phyloP scores from a whole-genome alignment of 2,888 invertebrate genomes.

The Volucella inflata region DNA sequence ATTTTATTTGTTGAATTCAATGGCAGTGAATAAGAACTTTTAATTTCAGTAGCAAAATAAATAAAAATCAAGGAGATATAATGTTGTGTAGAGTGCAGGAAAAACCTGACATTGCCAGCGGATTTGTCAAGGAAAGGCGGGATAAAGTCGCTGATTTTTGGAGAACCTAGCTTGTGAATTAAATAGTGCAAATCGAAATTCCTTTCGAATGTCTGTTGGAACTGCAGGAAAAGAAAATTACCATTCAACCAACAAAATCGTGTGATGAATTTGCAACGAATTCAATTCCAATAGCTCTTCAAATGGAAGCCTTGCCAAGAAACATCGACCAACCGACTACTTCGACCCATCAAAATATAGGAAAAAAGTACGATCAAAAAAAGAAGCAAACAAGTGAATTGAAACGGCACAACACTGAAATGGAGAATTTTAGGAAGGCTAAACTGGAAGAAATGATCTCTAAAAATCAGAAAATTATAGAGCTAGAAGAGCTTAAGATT shows the following conservation, averaged over 20 bases:
- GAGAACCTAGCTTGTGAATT: neutral
- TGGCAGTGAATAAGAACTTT: neutral
- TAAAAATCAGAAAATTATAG: constrained; percentile 3
- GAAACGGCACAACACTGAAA: constrained; percentile 14
- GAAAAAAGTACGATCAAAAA: too few species aligned
- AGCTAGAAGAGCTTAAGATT: neutral
- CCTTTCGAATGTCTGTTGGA: too few species aligned
- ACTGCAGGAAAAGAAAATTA: too few species aligned
- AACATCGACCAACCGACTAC: too few species aligned
- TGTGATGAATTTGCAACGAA: too few species aligned
- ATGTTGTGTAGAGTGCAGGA: too few species aligned
- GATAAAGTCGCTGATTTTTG: neutral
- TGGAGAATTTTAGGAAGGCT: constrained; percentile 7
- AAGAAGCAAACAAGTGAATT: neutral
- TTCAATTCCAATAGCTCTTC: too few species aligned
- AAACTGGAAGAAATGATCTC: constrained; percentile 1
- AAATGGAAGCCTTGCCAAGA: too few species aligned
- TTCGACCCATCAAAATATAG: too few species aligned
- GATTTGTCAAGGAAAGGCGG: neutral
- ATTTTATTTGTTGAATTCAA: neutral
- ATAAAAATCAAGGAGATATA: neutral
- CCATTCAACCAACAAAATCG: too few species aligned
- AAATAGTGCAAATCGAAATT: neutral
- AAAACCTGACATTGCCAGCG: neutral
- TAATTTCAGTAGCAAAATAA: constrained; percentile 15